phyloP scores from a whole-genome alignment of 1,140 invertebrate genomes.

The Drosophila tropicalis region DNA sequence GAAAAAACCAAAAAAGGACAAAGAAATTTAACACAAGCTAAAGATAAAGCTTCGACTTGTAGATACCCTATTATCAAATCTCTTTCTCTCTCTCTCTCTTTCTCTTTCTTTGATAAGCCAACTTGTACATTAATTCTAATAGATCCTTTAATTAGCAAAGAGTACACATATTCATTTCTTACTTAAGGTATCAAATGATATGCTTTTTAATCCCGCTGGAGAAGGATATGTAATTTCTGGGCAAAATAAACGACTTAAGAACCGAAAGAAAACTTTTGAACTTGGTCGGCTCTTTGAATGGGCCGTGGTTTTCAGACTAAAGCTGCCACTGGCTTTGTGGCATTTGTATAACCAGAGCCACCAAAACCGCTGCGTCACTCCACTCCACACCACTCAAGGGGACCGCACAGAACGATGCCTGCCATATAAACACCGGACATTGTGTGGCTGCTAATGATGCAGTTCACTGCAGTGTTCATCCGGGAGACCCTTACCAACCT shows the following conservation, averaged over 20 bases:
- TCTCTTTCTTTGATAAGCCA: too few relatives aligned
- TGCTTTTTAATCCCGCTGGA: background rate
- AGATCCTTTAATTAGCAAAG: too few relatives aligned
- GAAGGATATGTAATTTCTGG: background rate
- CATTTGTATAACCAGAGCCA: background rate
- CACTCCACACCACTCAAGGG: background rate
- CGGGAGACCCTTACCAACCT: background rate
- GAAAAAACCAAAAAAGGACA: background rate
- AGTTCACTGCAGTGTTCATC: background rate
- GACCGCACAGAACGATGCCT: too few relatives aligned
- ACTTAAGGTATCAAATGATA: background rate
- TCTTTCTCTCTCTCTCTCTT: too few relatives aligned
- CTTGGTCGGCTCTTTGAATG: slow-evolving; percentile 35
- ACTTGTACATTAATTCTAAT: too few relatives aligned
- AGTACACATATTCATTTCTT: too few relatives aligned
- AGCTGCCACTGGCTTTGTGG: slow-evolving; percentile 5
- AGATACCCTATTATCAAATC: background rate
- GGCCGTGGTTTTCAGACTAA: slow-evolving; percentile 15
- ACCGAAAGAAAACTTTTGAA: slow-evolving; percentile 52
- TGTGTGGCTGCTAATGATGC: slow-evolving; percentile 12
- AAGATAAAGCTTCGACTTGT: background rate
- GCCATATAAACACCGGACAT: slow-evolving; percentile 1
- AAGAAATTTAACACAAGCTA: background rate
- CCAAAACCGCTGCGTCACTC: too few relatives aligned
- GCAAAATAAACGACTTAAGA: background rate